Evolutionary conservation across 1,140 invertebrate species (phyloP).

Genomic region (Nylanderia fulva): DNA sequence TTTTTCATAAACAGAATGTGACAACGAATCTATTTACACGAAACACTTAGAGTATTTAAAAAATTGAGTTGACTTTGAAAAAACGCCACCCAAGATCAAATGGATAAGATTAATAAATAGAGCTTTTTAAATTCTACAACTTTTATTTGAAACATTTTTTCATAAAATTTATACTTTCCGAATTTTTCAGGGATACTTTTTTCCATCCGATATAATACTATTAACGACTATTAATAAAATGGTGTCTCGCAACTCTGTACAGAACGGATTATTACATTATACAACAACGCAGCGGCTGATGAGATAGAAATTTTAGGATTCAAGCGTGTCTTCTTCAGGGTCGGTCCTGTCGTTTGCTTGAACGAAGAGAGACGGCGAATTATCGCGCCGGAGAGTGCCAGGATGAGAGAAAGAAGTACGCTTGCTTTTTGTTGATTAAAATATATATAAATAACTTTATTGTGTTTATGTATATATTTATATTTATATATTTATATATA

Average conservation of each 20-base stretch:
- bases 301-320: slow-evolving; percentile 65
- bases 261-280: slow-evolving; percentile 52
- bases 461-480: slow-evolving; percentile 75
- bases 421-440: slow-evolving; percentile 71
- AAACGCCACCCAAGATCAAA: no score
- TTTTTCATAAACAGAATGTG: no score
- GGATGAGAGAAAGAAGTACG: slow-evolving; percentile 52
- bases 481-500: slow-evolving; percentile 74
- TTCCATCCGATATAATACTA: no score
- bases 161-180: no score
- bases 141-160: no score
- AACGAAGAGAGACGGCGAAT: slow-evolving; percentile 4
- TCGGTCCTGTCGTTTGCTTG: neutral
- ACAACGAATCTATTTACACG: no score
- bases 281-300: slow-evolving; percentile 56
- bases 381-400: slow-evolving; percentile 23
- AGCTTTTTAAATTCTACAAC: no score
- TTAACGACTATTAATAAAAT: slow-evolving; percentile 49
- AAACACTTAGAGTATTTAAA: no score
- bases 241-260: slow-evolving; percentile 37
- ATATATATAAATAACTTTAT: slow-evolving; percentile 78
- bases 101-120: no score
- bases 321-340: slow-evolving; percentile 9
- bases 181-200: no score
- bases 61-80: no score